Percentiles rank a stretch among this genome's conserved stretches.
phyloP scores from a whole-genome alignment of 2,113 vertebrate genomes.

The Trematocara macrostoma region DNA sequence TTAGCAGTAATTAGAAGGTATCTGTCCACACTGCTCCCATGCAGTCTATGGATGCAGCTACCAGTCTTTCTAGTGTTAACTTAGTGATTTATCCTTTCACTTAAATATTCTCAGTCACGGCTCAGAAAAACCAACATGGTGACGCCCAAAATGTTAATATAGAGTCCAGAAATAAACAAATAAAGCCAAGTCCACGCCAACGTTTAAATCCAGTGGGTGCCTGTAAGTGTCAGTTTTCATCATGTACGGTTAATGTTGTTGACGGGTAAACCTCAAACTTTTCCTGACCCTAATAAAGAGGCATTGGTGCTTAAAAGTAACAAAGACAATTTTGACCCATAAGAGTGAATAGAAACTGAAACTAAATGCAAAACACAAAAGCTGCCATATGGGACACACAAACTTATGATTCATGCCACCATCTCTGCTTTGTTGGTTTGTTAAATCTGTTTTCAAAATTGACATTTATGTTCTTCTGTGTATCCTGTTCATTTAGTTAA shows the following conservation, averaged over 20 bases:
- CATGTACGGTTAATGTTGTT: not conserved
- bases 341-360: not conserved
- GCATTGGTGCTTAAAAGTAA: not conserved
- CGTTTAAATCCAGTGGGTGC: not conserved
- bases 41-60: not conserved
- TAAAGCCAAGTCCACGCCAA: not conserved
- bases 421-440: not conserved
- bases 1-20: not conserved
- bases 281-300: not conserved
- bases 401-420: not conserved
- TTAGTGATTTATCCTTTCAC: not conserved
- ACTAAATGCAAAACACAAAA: not conserved
- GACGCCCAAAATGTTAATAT: not conserved
- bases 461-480: not conserved
- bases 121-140: not conserved
- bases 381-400: not conserved
- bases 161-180: not conserved
- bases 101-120: not conserved
- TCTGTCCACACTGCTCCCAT: not conserved
- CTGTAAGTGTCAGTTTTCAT: no score
- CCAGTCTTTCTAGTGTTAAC: not conserved
- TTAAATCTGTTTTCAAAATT: not conserved
- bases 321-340: not conserved
- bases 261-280: not conserved
- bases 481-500: not conserved